Conservation (phyloP, 2,797 vertebrate genomes). For the Notamacropus eugenii region DNA sequence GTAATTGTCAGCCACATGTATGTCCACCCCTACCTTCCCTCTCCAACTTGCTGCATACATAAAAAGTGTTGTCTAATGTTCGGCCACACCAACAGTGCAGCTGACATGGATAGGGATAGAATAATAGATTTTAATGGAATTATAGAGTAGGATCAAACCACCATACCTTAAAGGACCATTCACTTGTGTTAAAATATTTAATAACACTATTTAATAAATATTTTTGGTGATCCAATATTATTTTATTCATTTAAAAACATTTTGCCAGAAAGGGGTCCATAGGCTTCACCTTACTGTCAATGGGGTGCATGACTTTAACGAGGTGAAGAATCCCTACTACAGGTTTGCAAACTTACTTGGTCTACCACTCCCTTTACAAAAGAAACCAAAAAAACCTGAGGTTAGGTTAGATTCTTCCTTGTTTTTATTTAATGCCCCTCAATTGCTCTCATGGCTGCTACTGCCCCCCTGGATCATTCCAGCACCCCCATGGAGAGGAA, state of each 20-base stretch:
- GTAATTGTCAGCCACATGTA: not conserved
- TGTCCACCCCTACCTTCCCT: accelerated
- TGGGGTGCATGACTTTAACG: not conserved
- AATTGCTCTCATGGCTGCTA: no score
- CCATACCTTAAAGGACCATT: not conserved
- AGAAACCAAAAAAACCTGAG: no score
- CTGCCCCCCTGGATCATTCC: no score
- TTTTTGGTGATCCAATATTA: not conserved
- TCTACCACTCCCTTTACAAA: no score
- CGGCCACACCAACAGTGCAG: no score
- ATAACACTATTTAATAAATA: not conserved
- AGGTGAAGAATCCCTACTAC: not conserved
- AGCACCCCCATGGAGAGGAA: no score
- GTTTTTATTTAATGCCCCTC: no score
- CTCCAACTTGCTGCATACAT: not conserved
- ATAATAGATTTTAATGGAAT: not conserved
- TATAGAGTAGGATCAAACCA: not conserved
- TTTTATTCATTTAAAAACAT: not conserved
- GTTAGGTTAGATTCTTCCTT: no score
- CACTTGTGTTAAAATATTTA: not conserved
- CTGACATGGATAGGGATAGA: not conserved
- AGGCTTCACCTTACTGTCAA: not conserved
- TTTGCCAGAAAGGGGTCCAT: not conserved
- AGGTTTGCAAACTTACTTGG: no score
- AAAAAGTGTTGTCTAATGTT: not conserved